Evolutionary conservation across 2,113 vertebrate genomes (phyloP), one percentile per base, ranked within the genome.

Genomic region (Balaeniceps rex): DNA sequence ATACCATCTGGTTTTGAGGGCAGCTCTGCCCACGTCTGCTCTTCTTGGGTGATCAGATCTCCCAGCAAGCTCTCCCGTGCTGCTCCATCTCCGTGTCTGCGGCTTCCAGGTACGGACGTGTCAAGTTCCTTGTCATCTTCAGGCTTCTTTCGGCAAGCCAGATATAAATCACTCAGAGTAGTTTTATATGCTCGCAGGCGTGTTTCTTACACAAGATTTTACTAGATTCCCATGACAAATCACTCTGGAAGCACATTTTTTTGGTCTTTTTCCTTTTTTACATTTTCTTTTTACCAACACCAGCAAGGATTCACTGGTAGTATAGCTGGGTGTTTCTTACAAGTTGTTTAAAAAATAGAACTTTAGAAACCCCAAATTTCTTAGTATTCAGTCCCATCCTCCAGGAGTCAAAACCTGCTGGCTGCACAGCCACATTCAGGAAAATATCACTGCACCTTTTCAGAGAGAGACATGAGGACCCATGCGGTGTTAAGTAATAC

Each of bases 301-400:
- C 13, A 23, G 34, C 11, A 75, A 68, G 52, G 64, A 36, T 84
- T 91, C 65, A 26, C 24, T 60, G 23, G 13, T 44, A 38, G 19
- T 51, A 31, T 14, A 83, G 58, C 31, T 0, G 3, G 40, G 11
- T 63, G 13, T 51, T 91, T 91, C 44, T 71, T 86, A 51, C 10
- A 49, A 47, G 38, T 57, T 82, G 7, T 52, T 83, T 71, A 42
- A 69, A 63, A 79, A 88, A 9, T 1, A 64, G 19, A 54, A 33
- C 7, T 55, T 66, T 34, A 34, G 5, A 0, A 0, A 3, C 5
- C 9, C 6, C 2, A 1, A 1, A 11, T 82, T 74, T 86, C 34
- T 34, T 40, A 33, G 7, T 58, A 21, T 91, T 63, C 24, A n/a
- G 31, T 58, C 54, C 19, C 19, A n/a, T 31, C 23, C 61, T 60